A percentile compares a stretch with the other conserved stretches of the same genome.
Conservation (phyloP, 2,797 vertebrate genomes). For the Hemitrygon akajei region DNA sequence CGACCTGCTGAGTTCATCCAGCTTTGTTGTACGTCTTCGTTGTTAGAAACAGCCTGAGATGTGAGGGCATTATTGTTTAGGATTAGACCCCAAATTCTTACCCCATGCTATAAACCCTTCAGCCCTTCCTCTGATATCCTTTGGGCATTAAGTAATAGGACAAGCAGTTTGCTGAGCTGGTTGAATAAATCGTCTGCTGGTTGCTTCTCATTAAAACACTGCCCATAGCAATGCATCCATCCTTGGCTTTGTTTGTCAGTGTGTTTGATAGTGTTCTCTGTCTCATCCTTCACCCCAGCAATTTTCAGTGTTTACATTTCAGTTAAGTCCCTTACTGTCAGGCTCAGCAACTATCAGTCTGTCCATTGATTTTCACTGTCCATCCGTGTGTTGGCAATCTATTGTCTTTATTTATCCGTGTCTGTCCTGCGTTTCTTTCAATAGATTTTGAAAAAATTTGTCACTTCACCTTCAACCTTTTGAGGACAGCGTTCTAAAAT, state of each 20-base stretch:
- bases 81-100: not conserved
- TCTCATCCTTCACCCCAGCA: not conserved
- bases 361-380: not conserved
- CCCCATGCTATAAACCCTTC: not conserved
- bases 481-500: not conserved
- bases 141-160: not conserved
- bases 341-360: not conserved
- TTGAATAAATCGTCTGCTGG: not conserved
- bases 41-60: too few relatives aligned
- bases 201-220: not conserved
- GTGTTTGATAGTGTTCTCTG: not conserved
- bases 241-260: not conserved
- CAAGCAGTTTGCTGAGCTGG: not conserved
- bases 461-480: not conserved
- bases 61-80: not conserved
- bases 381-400: not conserved
- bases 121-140: not conserved
- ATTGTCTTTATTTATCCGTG: not conserved
- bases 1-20: too few relatives aligned
- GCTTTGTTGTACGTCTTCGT: too few relatives aligned
- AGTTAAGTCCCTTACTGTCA: not conserved
- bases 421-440: not conserved
- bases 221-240: not conserved
- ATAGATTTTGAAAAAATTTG: not conserved
- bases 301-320: slow-evolving; percentile 14